Base-by-base conservation (phyloP, 1,140 invertebrate genomes). In the Danaus plexippus region DNA sequence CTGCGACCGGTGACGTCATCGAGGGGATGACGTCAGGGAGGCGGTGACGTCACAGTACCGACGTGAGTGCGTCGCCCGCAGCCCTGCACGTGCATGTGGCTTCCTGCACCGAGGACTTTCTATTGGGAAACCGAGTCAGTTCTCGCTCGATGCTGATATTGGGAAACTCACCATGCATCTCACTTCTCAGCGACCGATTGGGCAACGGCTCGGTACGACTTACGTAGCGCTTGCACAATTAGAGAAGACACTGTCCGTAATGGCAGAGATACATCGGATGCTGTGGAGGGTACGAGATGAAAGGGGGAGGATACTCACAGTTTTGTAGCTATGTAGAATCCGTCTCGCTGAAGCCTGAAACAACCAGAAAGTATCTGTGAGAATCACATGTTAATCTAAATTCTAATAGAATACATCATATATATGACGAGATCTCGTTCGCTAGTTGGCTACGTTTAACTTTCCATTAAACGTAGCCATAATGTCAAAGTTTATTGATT, bases 81-180 rank as follows among this genome's bases (percentile, higher is more conserved):
- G 66, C 75, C 77, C 74, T 74, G 65, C 68, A 61, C 64, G 55
- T 74, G 76, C 82, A 82, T 77, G 75, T 75, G 81, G 76, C 74
- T 85, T 86, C 83, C 83, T 86, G 78, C 73, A 79, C 64, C 67
- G 48, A 77, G 74, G 80, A 85, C 84, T 85, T 87, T 87, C 80
- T 84, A 84, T 80, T 85, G 79, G 81, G 83, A 85, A 87, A 84
- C 77, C 60, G 73, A 69, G 66, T 61, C 59, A 67, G 65, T 67
- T 64, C 69, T 71, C 63, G 69, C 64, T 69, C 74, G 70, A 68
- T 57, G 57, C 57, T 64, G 44, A 61, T 62, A 69, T 81, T 85
- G 76, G 73, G 77, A 84, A 82, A 85, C 68, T 75, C 69, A 69
- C 2, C 22, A 32, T 32, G 22, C 22, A 32, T 32, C 22, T 32